Evolutionary conservation across 1,140 invertebrate genomes (phyloP).

Genomic region (Druon quercuslanigerum): DNA sequence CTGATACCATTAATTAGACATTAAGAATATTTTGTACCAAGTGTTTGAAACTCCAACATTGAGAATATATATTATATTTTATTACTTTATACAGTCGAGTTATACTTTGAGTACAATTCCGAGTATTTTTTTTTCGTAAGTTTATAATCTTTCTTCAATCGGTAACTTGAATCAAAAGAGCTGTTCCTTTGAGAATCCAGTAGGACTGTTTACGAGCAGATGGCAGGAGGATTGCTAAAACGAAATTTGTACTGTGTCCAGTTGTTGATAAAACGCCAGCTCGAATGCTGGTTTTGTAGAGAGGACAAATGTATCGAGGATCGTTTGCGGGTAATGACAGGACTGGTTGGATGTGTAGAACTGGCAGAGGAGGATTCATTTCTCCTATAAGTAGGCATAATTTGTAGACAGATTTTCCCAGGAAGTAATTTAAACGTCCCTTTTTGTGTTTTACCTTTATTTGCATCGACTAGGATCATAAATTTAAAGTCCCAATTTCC

Average conservation of each 20-base stretch:
- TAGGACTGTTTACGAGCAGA: slow-evolving; percentile 80
- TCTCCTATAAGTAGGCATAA: slow-evolving; percentile 76
- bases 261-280: slow-evolving; percentile 91
- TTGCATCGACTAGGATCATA: slow-evolving; percentile 83
- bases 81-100: slow-evolving; percentile 10
- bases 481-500: slow-evolving; percentile 84
- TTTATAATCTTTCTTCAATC: slow-evolving; percentile 71
- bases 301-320: slow-evolving; percentile 83
- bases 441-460: slow-evolving; percentile 75
- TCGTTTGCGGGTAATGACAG: slow-evolving; percentile 78
- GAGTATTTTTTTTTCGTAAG: background rate
- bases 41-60: slow-evolving; percentile 12
- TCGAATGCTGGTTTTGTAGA: slow-evolving; percentile 91
- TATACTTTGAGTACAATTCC: slow-evolving; percentile 11
- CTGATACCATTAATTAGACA: slow-evolving; percentile 3
- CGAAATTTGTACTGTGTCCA: slow-evolving; percentile 93
- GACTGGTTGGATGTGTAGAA: slow-evolving; percentile 84
- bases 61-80: slow-evolving; percentile 26
- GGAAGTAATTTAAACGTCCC: background rate
- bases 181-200: slow-evolving; percentile 92
- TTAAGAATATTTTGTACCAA: slow-evolving; percentile 19
- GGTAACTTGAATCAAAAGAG: slow-evolving; percentile 86
- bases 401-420: slow-evolving; percentile 24
- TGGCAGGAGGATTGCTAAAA: slow-evolving; percentile 85
- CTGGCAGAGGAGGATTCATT: slow-evolving; percentile 86